Evolutionary conservation across 2,888 invertebrate species (phyloP).

Genomic region (Osmoderma eremita): DNA sequence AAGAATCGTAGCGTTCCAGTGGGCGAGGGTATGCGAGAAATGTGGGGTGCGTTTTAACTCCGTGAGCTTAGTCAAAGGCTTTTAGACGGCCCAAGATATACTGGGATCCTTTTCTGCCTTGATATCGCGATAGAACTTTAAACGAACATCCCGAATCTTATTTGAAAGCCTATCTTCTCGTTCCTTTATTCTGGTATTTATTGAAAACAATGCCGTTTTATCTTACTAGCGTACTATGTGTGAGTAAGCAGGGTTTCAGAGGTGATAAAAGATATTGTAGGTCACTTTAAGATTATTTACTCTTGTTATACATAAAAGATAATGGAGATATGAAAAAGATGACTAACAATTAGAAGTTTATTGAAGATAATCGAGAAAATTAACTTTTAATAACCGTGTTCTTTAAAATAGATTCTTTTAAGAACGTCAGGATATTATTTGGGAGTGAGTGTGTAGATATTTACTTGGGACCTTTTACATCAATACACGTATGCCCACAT

Average conservation of each 20-base stretch:
- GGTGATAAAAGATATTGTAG: too few relatives aligned
- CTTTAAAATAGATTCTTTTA: too few relatives aligned
- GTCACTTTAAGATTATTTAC: too few relatives aligned
- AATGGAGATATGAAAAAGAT: too few relatives aligned
- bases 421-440: too few relatives aligned
- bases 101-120: conserved; percentile 2
- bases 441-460: too few relatives aligned
- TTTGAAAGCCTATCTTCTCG: not conserved
- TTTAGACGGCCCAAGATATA: not conserved
- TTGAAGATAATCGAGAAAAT: too few relatives aligned
- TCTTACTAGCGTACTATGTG: not conserved
- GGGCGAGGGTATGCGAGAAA: not conserved
- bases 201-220: conserved; percentile 5
- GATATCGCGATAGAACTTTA: conserved; percentile 7
- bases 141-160: not conserved
- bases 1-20: not conserved
- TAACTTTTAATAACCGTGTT: too few relatives aligned
- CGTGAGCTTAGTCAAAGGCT: not conserved
- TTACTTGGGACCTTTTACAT: too few relatives aligned
- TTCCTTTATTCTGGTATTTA: not conserved
- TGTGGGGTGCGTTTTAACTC: not conserved
- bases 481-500: too few relatives aligned
- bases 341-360: too few relatives aligned
- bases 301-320: too few relatives aligned
- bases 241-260: not conserved